A percentile compares a stretch with the other conserved stretches of the same genome.
These are phyloP conservation scores for Agrilus biguttatus DNA, from an alignment of 2,888 invertebrate species.

Conservation along the genomic window DNA sequence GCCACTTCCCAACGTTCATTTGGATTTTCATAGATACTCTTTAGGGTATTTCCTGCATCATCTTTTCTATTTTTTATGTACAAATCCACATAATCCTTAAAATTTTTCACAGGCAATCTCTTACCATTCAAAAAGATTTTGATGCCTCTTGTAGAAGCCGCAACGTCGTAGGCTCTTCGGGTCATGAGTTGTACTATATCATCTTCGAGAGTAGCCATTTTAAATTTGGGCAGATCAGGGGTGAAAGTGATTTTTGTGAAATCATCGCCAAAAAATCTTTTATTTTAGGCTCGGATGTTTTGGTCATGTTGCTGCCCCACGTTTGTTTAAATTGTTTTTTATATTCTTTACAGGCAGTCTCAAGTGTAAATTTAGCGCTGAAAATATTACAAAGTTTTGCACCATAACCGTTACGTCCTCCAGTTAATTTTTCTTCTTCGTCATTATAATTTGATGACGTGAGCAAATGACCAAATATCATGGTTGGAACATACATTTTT, in stretches of 20 bases:
- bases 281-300: conserved; percentile 76
- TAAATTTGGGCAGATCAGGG: conserved; percentile 89
- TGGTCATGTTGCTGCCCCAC: conserved; percentile 93
- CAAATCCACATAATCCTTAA: conserved; percentile 92
- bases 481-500: conserved; percentile 96
- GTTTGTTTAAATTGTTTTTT: conserved; percentile 85
- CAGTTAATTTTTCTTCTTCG: conserved; percentile 89
- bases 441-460: conserved; percentile 99
- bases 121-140: conserved; percentile 84
- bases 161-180: conserved; percentile 89
- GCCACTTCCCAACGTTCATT: conserved; percentile 94
- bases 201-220: conserved; percentile 84
- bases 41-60: conserved; percentile 68
- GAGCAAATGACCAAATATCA: conserved; percentile 97
- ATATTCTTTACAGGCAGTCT: conserved; percentile 82
- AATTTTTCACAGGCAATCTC: conserved; percentile 69
- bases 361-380: conserved; percentile 88
- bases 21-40: conserved; percentile 72
- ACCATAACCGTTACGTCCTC: conserved; percentile 97
- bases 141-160: conserved; percentile 80
- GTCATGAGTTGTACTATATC: conserved; percentile 89
- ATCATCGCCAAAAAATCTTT: conserved; percentile 63
- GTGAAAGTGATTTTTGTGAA: conserved; percentile 88
- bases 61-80: conserved; percentile 76
- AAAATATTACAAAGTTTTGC: conserved; percentile 99